phyloP scores from a whole-genome alignment of 1,140 invertebrate genomes.

The Drosophila willistoni region DNA sequence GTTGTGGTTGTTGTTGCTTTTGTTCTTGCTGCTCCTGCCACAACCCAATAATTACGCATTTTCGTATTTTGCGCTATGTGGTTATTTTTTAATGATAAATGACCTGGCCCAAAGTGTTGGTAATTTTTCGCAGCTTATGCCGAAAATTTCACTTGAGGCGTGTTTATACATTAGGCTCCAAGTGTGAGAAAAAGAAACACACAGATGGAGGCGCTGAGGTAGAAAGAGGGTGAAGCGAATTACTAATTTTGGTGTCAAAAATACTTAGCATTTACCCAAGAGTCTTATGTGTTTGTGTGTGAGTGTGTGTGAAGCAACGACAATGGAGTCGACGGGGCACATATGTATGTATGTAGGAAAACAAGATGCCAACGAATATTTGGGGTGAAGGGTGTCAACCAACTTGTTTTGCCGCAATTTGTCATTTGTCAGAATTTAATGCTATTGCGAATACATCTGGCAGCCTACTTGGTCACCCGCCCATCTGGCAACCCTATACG shows the following conservation, averaged over 20 bases:
- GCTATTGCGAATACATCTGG: no score
- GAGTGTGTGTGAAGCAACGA: constrained; percentile 6
- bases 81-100: constrained; percentile 80
- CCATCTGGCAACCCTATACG: no score
- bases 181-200: constrained; percentile 21
- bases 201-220: background rate
- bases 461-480: no score
- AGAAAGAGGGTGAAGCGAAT: background rate
- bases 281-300: background rate
- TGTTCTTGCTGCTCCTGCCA: background rate
- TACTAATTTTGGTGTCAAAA: constrained; percentile 74
- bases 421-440: constrained; percentile 75
- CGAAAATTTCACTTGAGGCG: constrained; percentile 57
- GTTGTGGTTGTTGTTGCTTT: no score
- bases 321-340: constrained; percentile 5
- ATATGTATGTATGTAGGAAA: background rate
- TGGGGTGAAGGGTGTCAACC: constrained; percentile 19
- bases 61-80: constrained; percentile 55
- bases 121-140: constrained; percentile 69
- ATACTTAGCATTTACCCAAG: constrained; percentile 47
- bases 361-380: constrained; percentile 11
- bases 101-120: constrained; percentile 72
- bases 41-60: constrained; percentile 79
- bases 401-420: constrained; percentile 53
- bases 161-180: constrained; percentile 54